Evolutionary conservation across 2,113 vertebrate species (phyloP).

Genomic region (Ptilorrhoa leucosticta): DNA sequence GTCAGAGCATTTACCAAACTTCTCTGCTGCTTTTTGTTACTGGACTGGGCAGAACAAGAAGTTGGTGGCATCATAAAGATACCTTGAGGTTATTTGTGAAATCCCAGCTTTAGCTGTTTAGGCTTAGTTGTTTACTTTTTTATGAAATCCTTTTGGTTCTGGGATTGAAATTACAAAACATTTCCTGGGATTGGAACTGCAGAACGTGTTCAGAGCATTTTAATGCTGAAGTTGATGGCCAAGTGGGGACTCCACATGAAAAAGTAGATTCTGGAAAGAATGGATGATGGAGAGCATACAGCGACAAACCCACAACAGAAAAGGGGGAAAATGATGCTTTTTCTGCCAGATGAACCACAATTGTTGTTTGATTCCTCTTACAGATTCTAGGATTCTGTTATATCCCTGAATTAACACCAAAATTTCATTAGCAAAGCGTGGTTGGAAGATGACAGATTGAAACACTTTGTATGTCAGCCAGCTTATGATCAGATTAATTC

Average conservation of each 20-base stretch:
- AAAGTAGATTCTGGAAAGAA: conserved; percentile 54
- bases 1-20: neutral
- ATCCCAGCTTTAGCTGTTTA: neutral
- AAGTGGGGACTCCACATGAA: conserved; percentile 53
- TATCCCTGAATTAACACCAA: conserved; percentile 67
- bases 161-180: neutral
- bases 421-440: conserved; percentile 71
- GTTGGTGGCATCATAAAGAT: neutral
- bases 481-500: conserved; percentile 70
- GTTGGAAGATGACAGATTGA: conserved; percentile 65
- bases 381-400: conserved; percentile 56
- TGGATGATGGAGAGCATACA: conserved; percentile 49
- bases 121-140: neutral
- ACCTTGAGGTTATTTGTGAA: conserved; percentile 21
- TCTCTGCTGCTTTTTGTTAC: neutral
- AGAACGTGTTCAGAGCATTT: neutral
- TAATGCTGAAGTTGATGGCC: conserved; percentile 10
- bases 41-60: neutral
- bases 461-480: conserved; percentile 64
- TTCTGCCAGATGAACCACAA: conserved; percentile 61
- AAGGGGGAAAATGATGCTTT: conserved; percentile 50
- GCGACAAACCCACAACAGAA: conserved; percentile 67
- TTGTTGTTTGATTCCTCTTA: conserved; percentile 64
- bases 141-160: neutral
- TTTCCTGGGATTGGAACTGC: conserved; percentile 18